Conservation (phyloP, 1,140 invertebrate genomes). For the Metaphire vulgaris region DNA sequence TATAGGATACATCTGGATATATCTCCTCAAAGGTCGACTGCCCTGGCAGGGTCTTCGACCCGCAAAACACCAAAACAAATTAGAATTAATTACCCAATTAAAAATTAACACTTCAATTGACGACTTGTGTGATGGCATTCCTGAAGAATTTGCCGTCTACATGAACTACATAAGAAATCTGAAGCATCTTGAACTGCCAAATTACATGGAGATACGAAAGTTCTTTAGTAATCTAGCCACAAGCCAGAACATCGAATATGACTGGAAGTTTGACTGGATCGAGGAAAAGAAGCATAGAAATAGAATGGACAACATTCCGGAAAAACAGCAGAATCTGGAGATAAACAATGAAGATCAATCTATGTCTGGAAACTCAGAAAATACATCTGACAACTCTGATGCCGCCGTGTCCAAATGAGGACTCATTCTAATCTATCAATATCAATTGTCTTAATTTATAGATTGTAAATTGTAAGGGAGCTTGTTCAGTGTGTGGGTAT, state of each 20-base stretch:
- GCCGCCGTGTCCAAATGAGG: too few species aligned
- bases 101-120: constrained; percentile 23
- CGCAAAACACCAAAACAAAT: not conserved
- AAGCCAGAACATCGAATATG: constrained; percentile 80
- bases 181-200: constrained; percentile 98
- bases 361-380: too few species aligned
- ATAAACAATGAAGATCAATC: too few species aligned
- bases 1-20: constrained; percentile 25
- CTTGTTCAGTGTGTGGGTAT: too few species aligned
- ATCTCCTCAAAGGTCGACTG: constrained; percentile 23
- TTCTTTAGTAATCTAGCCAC: constrained; percentile 92
- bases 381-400: too few species aligned
- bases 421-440: too few species aligned
- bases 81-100: constrained; percentile 24
- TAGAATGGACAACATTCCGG: too few species aligned
- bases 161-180: constrained; percentile 90
- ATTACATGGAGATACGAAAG: constrained; percentile 94
- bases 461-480: too few species aligned
- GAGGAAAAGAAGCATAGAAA: too few species aligned
- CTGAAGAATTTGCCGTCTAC: constrained; percentile 73
- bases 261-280: constrained; percentile 94
- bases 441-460: too few species aligned
- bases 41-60: constrained; percentile 31
- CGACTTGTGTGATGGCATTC: constrained; percentile 26
- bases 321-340: too few species aligned